Percentiles rank a stretch among this genome's conserved stretches.
Evolutionary conservation across 2,888 invertebrate genomes (phyloP).

Genomic region (Venusia cambrica): DNA sequence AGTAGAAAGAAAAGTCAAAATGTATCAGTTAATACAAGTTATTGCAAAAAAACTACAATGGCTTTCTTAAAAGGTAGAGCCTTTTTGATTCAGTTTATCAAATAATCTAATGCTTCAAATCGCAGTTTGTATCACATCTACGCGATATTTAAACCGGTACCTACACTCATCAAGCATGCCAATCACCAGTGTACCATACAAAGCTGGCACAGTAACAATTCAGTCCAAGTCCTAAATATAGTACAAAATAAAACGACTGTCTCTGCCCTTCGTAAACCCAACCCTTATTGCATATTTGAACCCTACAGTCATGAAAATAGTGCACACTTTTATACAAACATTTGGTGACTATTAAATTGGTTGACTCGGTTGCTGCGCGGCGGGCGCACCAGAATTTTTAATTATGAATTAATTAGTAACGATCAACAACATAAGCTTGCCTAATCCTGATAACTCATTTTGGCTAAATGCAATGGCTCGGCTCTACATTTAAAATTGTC

Average conservation of each 20-base stretch:
- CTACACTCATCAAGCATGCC: constrained; percentile 56
- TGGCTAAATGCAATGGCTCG: constrained; percentile 36
- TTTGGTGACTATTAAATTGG: constrained; percentile 64
- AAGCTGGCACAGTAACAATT: constrained; percentile 76
- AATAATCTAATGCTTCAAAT: too few species aligned
- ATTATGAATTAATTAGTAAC: constrained; percentile 79
- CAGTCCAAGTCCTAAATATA: constrained; percentile 77
- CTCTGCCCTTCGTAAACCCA: constrained; percentile 74
- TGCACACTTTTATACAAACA: constrained; percentile 51
- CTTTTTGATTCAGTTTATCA: neutral
- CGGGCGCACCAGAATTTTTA: constrained; percentile 79
- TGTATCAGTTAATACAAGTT: too few species aligned
- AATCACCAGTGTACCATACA: constrained; percentile 59
- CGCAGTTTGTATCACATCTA: constrained; percentile 7
- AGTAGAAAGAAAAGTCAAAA: too few species aligned
- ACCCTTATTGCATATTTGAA: constrained; percentile 52
- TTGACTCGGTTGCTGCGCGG: constrained; percentile 67
- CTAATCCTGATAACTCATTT: constrained; percentile 59
- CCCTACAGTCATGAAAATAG: constrained; percentile 49
- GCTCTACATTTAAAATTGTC: constrained; percentile 1
- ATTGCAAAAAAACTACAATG: too few species aligned
- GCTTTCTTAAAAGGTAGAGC: too few species aligned
- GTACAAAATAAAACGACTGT: constrained; percentile 80
- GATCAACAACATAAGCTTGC: constrained; percentile 72
- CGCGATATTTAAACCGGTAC: constrained; percentile 32